phyloP scores from a whole-genome alignment of 2,113 vertebrate genomes.

The Fulica atra region DNA sequence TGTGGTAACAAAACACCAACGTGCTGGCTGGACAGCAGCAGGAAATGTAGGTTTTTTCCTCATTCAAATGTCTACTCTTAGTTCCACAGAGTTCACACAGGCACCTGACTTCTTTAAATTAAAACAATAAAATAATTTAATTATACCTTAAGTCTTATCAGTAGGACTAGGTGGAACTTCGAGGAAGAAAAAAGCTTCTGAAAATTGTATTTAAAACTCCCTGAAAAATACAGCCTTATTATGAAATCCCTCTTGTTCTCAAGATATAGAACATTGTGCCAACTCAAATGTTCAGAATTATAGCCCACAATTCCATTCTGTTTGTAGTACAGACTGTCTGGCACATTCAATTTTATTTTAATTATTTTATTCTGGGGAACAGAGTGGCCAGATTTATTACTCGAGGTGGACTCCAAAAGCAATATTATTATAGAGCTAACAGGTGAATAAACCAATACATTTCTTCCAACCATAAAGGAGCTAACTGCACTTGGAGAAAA shows the following conservation, averaged over 20 bases:
- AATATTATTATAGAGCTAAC: conserved; percentile 74
- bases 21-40: background rate
- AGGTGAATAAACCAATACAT: conserved; percentile 74
- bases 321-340: conserved; percentile 66
- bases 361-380: conserved; percentile 74
- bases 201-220: conserved; percentile 63
- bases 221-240: conserved; percentile 69
- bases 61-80: background rate
- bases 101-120: background rate
- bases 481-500: conserved; percentile 58
- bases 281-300: conserved; percentile 69
- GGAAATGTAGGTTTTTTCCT: background rate
- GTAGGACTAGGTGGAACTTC: background rate
- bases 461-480: conserved; percentile 68
- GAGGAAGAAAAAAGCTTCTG: background rate
- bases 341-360: conserved; percentile 70
- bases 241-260: conserved; percentile 64
- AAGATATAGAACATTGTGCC: conserved; percentile 42
- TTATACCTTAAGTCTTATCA: background rate
- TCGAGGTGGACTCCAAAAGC: conserved; percentile 50
- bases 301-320: conserved; percentile 47
- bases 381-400: conserved; percentile 72
- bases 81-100: background rate
- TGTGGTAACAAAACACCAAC: background rate
- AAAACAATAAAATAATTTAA: background rate